Evolutionary conservation across 2,888 invertebrate species (phyloP), one percentile per base, ranked within the genome.

Genomic region (Himalopsyche tibetana): DNA sequence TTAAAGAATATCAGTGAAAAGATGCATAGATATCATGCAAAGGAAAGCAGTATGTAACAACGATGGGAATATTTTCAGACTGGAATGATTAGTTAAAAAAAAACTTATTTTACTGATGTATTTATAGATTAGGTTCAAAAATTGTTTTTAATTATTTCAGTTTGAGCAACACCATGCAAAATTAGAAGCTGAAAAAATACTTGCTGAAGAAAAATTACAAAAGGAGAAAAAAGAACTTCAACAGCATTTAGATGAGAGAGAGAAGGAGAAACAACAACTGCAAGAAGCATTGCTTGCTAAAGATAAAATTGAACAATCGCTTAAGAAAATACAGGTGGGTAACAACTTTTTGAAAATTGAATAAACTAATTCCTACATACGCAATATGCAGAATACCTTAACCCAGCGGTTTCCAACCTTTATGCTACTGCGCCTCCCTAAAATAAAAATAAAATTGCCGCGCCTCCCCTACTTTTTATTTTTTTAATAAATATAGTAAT

Each of bases 251-350:
- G 36, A 87, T 90, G 40, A 89, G 91, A 87, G 89, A 89, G 69
- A 89, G 85, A 17, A 56, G 84, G 51, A 87, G 69, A 87, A 89
- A 74, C 42, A 79, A 51, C 51, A 82, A 74, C 51, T 86, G 17
- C 86, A 86, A 82, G 55, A 84, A 55, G 40, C 82, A 8, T 82
- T 86, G 28, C 36, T 9, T 74, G 63, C 63, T 69, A 55, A 86
- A 84, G 55, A 84, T 56, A 90, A 88, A 89, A 2, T 90, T 40
- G 90, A 91, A 82, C 91, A 91, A 86, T 90, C 91, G 2, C 89
- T 91, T 55, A 89, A 91, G 88, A 90, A 91, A 88, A 89, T 92
- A 83, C 90, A 90, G 91, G 93, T 93, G 83, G 38, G 28, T 28
- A 28, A 79, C 38, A 36, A 38, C n/a, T 36, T 63, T 36, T 69